A percentile compares a stretch with the other conserved stretches of the same genome.
These are phyloP conservation scores for Pseudachorutes palmiensis DNA, from an alignment of 1,140 invertebrate species.

Conservation along the genomic window DNA sequence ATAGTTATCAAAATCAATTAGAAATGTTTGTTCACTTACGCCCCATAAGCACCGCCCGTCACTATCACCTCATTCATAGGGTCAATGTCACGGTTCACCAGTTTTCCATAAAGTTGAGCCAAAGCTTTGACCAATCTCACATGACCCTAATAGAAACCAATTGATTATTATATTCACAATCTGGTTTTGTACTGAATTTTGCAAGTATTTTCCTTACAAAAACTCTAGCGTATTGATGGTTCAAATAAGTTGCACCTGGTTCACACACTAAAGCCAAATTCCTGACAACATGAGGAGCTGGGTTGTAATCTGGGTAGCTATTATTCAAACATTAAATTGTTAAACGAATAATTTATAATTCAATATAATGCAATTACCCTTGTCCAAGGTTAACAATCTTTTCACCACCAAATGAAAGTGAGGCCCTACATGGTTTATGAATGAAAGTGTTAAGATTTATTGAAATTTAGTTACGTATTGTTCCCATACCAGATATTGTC, in stretches of 20 bases:
- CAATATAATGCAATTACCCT: too few relatives aligned
- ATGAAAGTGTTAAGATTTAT: too few relatives aligned
- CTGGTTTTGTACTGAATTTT: too few relatives aligned
- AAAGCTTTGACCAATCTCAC: constrained; percentile 76
- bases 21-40: too few relatives aligned
- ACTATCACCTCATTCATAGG: constrained; percentile 76
- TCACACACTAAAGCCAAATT: constrained; percentile 31
- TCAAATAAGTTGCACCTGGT: constrained; percentile 22
- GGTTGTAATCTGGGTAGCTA: constrained; percentile 56
- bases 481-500: constrained; percentile 49
- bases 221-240: constrained; percentile 48
- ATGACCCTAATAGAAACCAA: too few relatives aligned
- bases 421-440: too few relatives aligned
- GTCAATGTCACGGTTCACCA: constrained; percentile 66
- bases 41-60: constrained; percentile 83
- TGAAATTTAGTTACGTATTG: too few relatives aligned
- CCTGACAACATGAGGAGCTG: constrained; percentile 30
- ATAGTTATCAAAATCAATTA: too few relatives aligned
- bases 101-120: constrained; percentile 71
- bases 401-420: constrained; percentile 78
- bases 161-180: too few relatives aligned
- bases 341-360: too few relatives aligned
- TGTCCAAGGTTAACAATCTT: constrained; percentile 94
- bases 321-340: too few relatives aligned
- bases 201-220: too few relatives aligned